Conservation (phyloP, 1,140 invertebrate genomes). For the Branchinecta lindahli region DNA sequence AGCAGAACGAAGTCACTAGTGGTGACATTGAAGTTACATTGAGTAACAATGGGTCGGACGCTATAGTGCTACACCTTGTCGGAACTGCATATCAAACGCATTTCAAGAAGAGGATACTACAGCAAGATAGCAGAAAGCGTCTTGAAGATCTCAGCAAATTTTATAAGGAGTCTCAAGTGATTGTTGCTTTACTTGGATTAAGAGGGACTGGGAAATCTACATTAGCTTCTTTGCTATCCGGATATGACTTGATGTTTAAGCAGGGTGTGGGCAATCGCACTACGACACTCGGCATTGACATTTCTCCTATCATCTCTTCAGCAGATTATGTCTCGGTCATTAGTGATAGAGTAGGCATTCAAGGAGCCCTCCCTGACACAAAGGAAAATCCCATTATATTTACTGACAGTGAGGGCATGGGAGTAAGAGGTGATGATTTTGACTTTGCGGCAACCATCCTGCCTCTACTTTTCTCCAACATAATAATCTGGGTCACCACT, state of each 20-base stretch:
- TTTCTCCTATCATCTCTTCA: neutral
- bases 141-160: neutral
- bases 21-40: too few relatives aligned
- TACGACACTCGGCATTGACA: neutral
- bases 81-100: neutral
- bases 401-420: constrained; percentile 4
- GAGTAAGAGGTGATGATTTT: neutral
- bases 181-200: neutral
- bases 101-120: neutral
- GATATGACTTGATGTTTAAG: neutral
- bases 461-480: too few relatives aligned
- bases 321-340: neutral
- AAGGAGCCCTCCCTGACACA: too few relatives aligned
- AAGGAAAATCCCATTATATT: neutral
- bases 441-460: neutral
- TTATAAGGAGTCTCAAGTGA: too few relatives aligned
- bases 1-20: too few relatives aligned
- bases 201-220: neutral
- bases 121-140: neutral
- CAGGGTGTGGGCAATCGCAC: neutral
- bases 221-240: neutral
- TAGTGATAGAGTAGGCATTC: neutral
- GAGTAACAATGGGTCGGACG: too few relatives aligned
- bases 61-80: neutral
- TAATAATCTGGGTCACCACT: neutral